Evolutionary conservation across 1,140 invertebrate species (phyloP).

Genomic region (Paralvinella palmiformis): DNA sequence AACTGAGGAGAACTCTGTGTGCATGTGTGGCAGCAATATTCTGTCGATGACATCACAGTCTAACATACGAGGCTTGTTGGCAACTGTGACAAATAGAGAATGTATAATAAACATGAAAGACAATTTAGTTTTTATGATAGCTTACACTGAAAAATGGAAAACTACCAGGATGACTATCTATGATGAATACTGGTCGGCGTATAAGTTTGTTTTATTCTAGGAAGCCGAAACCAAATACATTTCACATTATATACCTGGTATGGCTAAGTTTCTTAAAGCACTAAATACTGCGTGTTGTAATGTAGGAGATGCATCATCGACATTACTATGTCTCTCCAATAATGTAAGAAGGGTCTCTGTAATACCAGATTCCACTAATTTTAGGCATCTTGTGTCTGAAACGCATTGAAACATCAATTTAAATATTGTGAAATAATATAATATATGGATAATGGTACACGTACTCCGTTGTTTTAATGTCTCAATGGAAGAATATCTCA

Average conservation of each 20-base stretch:
- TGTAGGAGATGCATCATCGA: slow-evolving; percentile 60
- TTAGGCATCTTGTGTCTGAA: slow-evolving; percentile 69
- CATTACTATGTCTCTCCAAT: slow-evolving; percentile 34
- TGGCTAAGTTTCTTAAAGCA: slow-evolving; percentile 73
- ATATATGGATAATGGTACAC: no score
- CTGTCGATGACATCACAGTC: slow-evolving; percentile 64
- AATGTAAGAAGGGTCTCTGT: slow-evolving; percentile 66
- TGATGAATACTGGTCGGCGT: neutral
- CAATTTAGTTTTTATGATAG: neutral
- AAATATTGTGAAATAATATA: no score
- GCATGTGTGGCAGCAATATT: slow-evolving; percentile 65
- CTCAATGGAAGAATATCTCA: no score
- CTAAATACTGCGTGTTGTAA: slow-evolving; percentile 77
- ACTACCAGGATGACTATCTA: neutral
- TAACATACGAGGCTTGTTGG: slow-evolving; percentile 69
- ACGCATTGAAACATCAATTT: slow-evolving; percentile 21
- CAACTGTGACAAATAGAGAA: slow-evolving; percentile 31
- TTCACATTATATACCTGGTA: slow-evolving; percentile 54
- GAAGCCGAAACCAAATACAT: neutral
- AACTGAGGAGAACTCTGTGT: slow-evolving; percentile 69
- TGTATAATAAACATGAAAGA: slow-evolving; percentile 12
- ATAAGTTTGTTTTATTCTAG: neutral
- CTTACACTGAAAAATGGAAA: neutral
- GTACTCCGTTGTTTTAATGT: no score
- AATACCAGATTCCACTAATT: slow-evolving; percentile 73